These are phyloP conservation scores for Pyralis farinalis DNA, from an alignment of 2,888 invertebrate genomes.

Conservation along the genomic window DNA sequence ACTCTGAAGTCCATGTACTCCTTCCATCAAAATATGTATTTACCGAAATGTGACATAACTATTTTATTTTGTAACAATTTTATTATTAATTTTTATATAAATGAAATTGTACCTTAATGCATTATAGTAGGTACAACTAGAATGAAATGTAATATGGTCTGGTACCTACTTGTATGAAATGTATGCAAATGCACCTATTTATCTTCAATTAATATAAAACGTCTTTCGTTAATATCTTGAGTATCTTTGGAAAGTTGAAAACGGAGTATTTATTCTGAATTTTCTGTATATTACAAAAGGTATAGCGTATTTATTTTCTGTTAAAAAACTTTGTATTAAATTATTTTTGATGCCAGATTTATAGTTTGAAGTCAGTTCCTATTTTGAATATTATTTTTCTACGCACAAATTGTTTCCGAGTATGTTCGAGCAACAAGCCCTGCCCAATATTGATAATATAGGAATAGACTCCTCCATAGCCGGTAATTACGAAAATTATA, in stretches of 20 bases:
- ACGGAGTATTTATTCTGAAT: not conserved
- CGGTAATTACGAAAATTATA: slow-evolving; percentile 53
- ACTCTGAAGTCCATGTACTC: slow-evolving; percentile 44
- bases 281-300: not conserved
- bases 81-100: slow-evolving; percentile 13
- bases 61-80: slow-evolving; percentile 35
- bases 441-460: slow-evolving; percentile 31
- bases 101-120: slow-evolving; percentile 11
- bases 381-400: slow-evolving; percentile 24
- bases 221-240: not conserved
- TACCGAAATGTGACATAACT: slow-evolving; percentile 2
- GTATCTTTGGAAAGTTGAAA: not conserved
- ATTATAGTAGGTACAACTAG: slow-evolving; percentile 9
- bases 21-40: slow-evolving; percentile 31
- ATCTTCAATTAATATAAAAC: no score
- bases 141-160: not conserved
- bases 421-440: slow-evolving; percentile 24
- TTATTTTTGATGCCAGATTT: slow-evolving; percentile 8
- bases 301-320: not conserved
- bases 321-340: not conserved
- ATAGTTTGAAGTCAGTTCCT: slow-evolving; percentile 15
- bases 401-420: slow-evolving; percentile 36
- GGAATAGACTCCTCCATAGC: slow-evolving; percentile 42
- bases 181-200: no score
- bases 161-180: not conserved